phyloP scores from a whole-genome alignment of 2,113 vertebrate species.

The Oplegnathus fasciatus region DNA sequence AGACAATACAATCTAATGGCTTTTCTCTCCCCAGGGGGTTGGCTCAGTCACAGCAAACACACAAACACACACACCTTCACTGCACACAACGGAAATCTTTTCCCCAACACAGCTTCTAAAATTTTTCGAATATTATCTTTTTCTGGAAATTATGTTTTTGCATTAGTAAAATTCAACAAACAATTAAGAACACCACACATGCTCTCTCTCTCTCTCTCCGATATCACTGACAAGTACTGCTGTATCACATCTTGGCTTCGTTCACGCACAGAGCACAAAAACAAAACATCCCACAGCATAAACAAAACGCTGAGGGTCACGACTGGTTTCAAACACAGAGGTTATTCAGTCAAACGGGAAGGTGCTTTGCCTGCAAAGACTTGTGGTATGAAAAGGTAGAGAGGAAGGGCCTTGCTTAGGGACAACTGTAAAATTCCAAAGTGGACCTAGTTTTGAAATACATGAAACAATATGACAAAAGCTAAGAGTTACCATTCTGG shows the following conservation, averaged over 20 bases:
- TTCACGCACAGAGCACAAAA: slow-evolving; percentile 47
- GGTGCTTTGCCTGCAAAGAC: slow-evolving; percentile 82
- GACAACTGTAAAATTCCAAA: slow-evolving; percentile 48
- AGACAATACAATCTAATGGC: slow-evolving; percentile 71
- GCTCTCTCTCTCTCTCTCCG: background rate
- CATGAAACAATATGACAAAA: slow-evolving; percentile 42
- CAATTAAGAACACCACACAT: background rate
- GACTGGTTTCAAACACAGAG: slow-evolving; percentile 43
- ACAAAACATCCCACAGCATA: slow-evolving; percentile 40
- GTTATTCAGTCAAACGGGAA: slow-evolving; percentile 52
- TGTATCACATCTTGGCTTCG: slow-evolving; percentile 30
- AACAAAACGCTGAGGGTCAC: slow-evolving; percentile 30
- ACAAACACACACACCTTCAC: slow-evolving; percentile 25
- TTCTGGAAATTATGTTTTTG: slow-evolving; percentile 43
- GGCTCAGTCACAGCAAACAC: slow-evolving; percentile 77
- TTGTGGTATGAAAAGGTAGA: slow-evolving; percentile 31
- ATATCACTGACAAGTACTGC: slow-evolving; percentile 17
- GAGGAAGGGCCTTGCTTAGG: slow-evolving; percentile 11
- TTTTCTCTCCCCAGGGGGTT: slow-evolving; percentile 61
- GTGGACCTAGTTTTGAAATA: slow-evolving; percentile 40
- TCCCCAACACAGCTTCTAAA: slow-evolving; percentile 2
- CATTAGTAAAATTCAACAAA: slow-evolving; percentile 35
- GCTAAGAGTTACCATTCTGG: slow-evolving; percentile 29
- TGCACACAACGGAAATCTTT: slow-evolving; percentile 20
- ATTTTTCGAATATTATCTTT: slow-evolving; percentile 25